These are phyloP conservation scores for Neotragus pygmaeus DNA, from an alignment of 2,113 vertebrate species.

Conservation along the genomic window DNA sequence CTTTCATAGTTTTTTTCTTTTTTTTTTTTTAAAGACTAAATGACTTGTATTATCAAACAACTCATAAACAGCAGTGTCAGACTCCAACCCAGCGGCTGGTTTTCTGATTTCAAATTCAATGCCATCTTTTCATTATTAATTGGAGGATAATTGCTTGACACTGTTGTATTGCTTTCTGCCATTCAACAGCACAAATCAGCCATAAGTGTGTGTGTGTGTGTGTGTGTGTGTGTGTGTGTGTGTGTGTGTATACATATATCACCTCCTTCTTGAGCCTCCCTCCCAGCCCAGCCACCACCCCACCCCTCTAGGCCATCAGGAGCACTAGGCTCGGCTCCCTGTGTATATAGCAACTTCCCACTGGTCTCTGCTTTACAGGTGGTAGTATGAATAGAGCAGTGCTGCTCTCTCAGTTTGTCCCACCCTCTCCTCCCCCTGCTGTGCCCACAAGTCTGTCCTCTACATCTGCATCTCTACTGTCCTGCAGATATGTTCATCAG, in stretches of 20 bases:
- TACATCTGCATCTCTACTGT: background rate
- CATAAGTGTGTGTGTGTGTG: background rate
- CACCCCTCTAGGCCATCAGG: background rate
- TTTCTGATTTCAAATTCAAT: conserved; percentile 6
- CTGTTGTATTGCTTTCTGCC: background rate
- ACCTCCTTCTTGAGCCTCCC: background rate
- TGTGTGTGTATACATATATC: background rate
- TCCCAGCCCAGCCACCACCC: background rate
- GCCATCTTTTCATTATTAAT: background rate
- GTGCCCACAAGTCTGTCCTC: background rate
- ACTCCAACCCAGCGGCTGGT: background rate
- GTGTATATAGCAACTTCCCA: background rate
- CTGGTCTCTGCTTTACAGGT: background rate
- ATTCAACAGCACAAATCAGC: background rate
- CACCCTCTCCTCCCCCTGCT: background rate
- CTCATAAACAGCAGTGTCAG: background rate
- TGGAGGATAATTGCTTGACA: background rate
- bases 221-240: background rate
- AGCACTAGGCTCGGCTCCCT: background rate
- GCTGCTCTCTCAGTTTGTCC: background rate
- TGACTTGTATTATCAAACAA: background rate
- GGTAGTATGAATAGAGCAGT: background rate
- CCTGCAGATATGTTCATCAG: background rate
- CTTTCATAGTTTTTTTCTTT: background rate
- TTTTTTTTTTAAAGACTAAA: background rate